A percentile compares a stretch with the other conserved stretches of the same genome.
phyloP scores from a whole-genome alignment of 1,140 invertebrate species.

The Drosophila yakuba region DNA sequence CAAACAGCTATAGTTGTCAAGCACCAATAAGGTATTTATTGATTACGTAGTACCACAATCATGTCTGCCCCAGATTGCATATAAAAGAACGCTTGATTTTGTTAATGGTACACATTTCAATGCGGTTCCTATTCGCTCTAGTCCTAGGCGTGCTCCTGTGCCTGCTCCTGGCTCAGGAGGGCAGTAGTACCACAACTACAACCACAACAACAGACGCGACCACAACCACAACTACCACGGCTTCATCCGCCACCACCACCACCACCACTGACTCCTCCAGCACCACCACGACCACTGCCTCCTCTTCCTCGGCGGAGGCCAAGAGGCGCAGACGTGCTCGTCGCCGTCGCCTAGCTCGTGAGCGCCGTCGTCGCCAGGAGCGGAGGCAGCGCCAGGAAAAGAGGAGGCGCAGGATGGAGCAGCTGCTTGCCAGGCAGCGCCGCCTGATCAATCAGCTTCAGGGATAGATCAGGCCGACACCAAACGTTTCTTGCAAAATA shows the following conservation, averaged over 20 bases:
- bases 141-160: slow-evolving; percentile 21
- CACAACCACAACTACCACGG: not conserved
- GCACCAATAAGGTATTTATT: too few species aligned
- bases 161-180: slow-evolving; percentile 16
- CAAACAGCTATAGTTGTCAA: not conserved
- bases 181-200: not conserved
- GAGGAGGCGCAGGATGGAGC: slow-evolving; percentile 21
- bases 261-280: slow-evolving; percentile 11
- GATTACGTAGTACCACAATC: too few species aligned
- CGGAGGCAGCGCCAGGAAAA: slow-evolving; percentile 16
- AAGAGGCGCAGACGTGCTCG: not conserved
- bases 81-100: slow-evolving; percentile 14
- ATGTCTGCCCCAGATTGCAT: not conserved
- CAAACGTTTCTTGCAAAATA: too few species aligned
- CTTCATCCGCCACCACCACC: slow-evolving; percentile 2
- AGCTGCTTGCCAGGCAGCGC: slow-evolving; percentile 15
- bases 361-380: not conserved
- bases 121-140: slow-evolving; percentile 30
- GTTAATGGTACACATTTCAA: slow-evolving; percentile 7
- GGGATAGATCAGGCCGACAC: not conserved
- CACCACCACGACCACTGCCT: slow-evolving; percentile 3
- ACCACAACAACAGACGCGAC: not conserved
- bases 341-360: slow-evolving; percentile 8
- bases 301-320: slow-evolving; percentile 15
- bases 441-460: slow-evolving; percentile 19